These are phyloP conservation scores for Priapulus caudatus DNA, from an alignment of 2,888 invertebrate species.

Conservation along the genomic window DNA sequence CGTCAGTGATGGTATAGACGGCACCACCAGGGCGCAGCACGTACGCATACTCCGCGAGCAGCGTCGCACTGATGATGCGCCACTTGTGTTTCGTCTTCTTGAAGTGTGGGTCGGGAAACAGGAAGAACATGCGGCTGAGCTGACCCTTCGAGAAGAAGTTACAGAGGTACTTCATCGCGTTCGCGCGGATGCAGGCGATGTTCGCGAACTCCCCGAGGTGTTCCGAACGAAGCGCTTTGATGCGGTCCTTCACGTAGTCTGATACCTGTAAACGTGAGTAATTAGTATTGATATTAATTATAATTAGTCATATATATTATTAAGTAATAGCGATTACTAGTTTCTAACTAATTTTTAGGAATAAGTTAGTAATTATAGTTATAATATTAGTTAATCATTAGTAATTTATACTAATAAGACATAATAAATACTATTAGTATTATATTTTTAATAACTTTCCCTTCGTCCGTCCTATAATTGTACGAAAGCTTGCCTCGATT, in stretches of 20 bases:
- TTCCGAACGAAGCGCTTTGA: slow-evolving; percentile 64
- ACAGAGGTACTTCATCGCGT: slow-evolving; percentile 98
- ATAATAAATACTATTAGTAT: too few species aligned
- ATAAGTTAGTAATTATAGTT: too few species aligned
- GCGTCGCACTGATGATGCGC: slow-evolving; percentile 85
- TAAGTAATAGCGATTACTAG: too few species aligned
- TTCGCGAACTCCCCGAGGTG: slow-evolving; percentile 69
- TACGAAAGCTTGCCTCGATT: too few species aligned
- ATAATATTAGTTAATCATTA: too few species aligned
- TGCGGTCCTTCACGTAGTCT: slow-evolving; percentile 90
- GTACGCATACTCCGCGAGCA: slow-evolving; percentile 94
- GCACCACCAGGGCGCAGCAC: slow-evolving; percentile 67
- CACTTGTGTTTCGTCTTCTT: slow-evolving; percentile 98
- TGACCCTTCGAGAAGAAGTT: slow-evolving; percentile 92
- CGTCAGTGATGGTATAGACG: slow-evolving; percentile 95
- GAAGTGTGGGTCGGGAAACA: slow-evolving; percentile 99
- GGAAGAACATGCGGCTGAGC: slow-evolving; percentile 91
- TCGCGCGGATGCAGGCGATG: slow-evolving; percentile 83
- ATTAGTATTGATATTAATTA: too few species aligned
- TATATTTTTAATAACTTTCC: too few species aligned
- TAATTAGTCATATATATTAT: too few species aligned
- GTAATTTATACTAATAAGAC: too few species aligned
- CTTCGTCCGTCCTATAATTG: too few species aligned
- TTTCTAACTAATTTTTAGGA: too few species aligned
- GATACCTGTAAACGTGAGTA: slow-evolving; percentile 57